Percentiles rank a stretch among this genome's conserved stretches.
These are phyloP conservation scores for Sabatieria punctata DNA, from an alignment of 2,888 invertebrate genomes.

Conservation along the genomic window DNA sequence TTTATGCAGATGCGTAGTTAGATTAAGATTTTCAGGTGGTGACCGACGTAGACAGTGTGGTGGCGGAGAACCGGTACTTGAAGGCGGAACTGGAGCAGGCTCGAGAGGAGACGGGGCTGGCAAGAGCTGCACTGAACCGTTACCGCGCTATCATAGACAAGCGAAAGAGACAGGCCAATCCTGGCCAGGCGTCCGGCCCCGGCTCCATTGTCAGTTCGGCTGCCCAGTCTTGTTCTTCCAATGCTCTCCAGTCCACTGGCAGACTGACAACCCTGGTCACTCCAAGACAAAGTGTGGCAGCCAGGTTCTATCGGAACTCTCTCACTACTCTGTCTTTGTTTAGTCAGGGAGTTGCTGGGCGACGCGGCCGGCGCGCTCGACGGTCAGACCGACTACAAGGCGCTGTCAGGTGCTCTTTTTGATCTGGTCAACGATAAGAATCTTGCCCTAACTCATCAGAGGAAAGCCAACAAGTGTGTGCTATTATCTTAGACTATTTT, in stretches of 20 bases:
- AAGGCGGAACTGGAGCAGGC: conserved; percentile 60
- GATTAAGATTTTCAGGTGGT: too few relatives aligned
- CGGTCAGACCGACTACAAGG: conserved; percentile 47
- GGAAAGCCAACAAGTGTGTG: conserved; percentile 60
- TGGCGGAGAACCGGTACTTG: conserved; percentile 37
- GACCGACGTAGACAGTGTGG: conserved; percentile 17
- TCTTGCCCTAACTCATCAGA: conserved; percentile 61
- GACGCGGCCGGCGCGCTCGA: conserved; percentile 38
- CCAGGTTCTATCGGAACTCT: not conserved
- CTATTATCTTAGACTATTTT: conserved; percentile 2
- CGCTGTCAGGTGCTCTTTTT: conserved; percentile 56
- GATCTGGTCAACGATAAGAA: conserved; percentile 72
- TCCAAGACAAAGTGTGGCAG: conserved; percentile 54
- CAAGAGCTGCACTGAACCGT: conserved; percentile 52
- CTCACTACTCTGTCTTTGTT: conserved; percentile 17
- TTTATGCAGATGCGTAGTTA: too few relatives aligned
- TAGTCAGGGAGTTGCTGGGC: conserved; percentile 57
- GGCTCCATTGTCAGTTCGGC: not conserved
- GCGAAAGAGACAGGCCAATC: not conserved
- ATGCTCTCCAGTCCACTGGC: not conserved
- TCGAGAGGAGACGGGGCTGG: conserved; percentile 57
- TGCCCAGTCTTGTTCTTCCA: not conserved
- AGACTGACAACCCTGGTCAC: conserved; percentile 46
- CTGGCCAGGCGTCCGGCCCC: not conserved
- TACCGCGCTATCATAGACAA: conserved; percentile 33